Evolutionary conservation across 2,113 vertebrate genomes (phyloP), one percentile per base, ranked within the genome.

Genomic region (Halichoeres trimaculatus): DNA sequence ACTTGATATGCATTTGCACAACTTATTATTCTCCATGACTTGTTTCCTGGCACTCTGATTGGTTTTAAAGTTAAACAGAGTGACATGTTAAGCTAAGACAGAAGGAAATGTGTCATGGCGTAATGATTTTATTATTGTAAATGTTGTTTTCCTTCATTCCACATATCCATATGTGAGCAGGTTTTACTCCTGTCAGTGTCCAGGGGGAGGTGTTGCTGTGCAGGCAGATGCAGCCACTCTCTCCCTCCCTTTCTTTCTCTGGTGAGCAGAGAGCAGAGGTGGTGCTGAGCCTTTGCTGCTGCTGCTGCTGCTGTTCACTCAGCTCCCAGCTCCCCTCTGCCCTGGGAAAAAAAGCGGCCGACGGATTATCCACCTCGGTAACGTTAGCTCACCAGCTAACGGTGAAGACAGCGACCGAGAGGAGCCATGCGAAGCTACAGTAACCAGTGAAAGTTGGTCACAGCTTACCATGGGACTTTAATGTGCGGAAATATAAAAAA

Each of bases 371-470:
- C 81, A 54, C 64, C 66, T 80, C 74, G 26, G 67, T 73, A 50
- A 58, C 81, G 77, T 81, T 91, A 91, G 90, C 89, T 84, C 24
- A 3, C 9, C 77, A 56, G 85, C 88, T 89, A 90, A 88, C 84
- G 85, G 72, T 77, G 24, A 54, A 61, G 19, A n/a, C 54, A 43
- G 62, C 41, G 4, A 17, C n/a, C 53, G 66, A 51, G 74, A 40
- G 20, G 43, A 74, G 83, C 67, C 70, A 89, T 89, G 90, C 74
- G 56, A 72, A 83, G 63, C 80, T 45, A 24, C 72, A 0, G 79
- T 73, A 68, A 75, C 35, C 54, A 24, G 78, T 86, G 85, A 88
- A 90, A 88, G 85, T 85, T 70, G 36, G 16, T n/a, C 64, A 10
- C 47, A 43, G 69, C 36, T 69, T 1, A 60, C 53, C 50, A 17